phyloP scores from a whole-genome alignment of 35 echinoderm and acorn worm genomes.

The Holothuria glaberrima region DNA sequence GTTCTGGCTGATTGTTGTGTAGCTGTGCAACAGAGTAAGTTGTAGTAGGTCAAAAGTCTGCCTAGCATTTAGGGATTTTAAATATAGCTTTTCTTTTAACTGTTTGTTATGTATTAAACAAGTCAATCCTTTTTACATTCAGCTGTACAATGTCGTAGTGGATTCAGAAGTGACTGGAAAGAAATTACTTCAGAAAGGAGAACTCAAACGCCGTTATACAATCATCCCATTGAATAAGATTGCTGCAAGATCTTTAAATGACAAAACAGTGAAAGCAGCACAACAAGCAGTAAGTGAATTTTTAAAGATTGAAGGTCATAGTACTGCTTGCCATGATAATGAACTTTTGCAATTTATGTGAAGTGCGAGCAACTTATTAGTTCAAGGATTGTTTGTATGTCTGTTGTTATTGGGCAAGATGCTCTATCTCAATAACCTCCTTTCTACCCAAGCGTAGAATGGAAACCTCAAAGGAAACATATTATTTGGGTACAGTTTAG shows the following conservation, averaged over 20 bases:
- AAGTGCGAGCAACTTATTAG: too few species aligned
- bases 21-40: too few species aligned
- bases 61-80: not conserved
- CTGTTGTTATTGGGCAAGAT: not conserved
- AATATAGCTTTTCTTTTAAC: not conserved
- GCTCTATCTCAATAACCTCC: not conserved
- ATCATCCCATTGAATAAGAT: slow-evolving; percentile 99
- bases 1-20: too few species aligned
- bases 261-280: slow-evolving; percentile 83
- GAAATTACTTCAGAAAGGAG: slow-evolving; percentile 97
- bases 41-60: too few species aligned
- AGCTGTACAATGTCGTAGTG: slow-evolving; percentile 98
- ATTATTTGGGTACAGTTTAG: too few species aligned
- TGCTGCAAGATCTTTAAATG: slow-evolving; percentile 71
- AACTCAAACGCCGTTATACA: slow-evolving; percentile 88
- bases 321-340: not conserved
- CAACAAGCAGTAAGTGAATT: slow-evolving; percentile 72
- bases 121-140: not conserved
- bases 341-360: too few species aligned
- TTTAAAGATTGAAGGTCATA: not conserved
- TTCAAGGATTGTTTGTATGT: not conserved
- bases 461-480: too few species aligned
- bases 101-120: not conserved
- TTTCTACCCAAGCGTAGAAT: not conserved
- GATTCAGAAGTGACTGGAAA: slow-evolving; percentile 92